Evolutionary conservation across 2,797 vertebrate genomes (phyloP).

Genomic region (Liasis olivaceus): DNA sequence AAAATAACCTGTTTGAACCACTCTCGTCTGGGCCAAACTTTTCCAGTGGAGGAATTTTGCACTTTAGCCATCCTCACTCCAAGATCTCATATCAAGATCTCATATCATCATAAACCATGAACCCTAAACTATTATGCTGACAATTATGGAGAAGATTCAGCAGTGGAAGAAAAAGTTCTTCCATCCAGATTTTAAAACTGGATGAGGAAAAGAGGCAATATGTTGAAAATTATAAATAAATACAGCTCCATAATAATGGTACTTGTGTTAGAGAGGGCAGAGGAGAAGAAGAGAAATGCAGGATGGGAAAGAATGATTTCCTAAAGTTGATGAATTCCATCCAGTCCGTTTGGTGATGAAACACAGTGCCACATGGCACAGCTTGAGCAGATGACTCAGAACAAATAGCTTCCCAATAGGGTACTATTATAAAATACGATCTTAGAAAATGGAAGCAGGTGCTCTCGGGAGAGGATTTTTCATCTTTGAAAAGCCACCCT

Average conservation of each 20-base stretch:
- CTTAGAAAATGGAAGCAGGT: background rate
- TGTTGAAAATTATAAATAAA: background rate
- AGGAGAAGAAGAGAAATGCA: background rate
- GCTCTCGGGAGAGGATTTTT: background rate
- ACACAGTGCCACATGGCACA: background rate
- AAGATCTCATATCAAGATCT: background rate
- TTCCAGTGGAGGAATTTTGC: background rate
- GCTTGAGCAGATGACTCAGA: background rate
- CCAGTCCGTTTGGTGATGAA: background rate
- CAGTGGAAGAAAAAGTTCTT: background rate
- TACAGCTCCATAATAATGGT: background rate
- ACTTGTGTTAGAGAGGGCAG: background rate
- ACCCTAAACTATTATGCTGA: background rate
- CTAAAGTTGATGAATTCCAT: background rate
- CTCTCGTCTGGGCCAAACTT: background rate
- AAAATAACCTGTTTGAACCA: background rate
- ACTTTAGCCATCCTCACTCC: too few species aligned
- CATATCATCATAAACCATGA: background rate
- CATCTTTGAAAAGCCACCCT: slow-evolving; percentile 15
- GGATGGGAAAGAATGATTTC: background rate
- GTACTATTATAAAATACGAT: background rate
- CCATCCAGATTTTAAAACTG: background rate
- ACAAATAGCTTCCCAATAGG: background rate
- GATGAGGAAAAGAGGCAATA: background rate
- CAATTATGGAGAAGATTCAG: background rate